Evolutionary conservation across 2,113 vertebrate genomes (phyloP), one percentile per base, ranked within the genome.

Genomic region (Ophthalmolycus amberensis): DNA sequence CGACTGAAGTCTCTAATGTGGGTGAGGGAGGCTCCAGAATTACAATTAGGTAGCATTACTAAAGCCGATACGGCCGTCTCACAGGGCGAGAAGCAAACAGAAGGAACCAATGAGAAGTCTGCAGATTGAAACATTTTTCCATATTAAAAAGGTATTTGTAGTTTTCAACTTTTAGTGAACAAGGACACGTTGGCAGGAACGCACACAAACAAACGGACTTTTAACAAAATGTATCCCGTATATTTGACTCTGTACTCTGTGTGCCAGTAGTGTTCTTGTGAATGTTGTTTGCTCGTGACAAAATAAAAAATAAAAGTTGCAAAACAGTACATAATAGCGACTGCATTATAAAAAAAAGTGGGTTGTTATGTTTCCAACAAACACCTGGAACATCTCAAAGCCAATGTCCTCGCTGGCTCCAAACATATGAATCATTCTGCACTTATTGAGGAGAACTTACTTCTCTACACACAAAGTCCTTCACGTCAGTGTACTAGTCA

Each of bases 1-100:
- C 81, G 83, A 86, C 67, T 84, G 65, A 84, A 73, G 84, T 68
- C 38, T 79, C 71, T 67, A 29, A 86, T 71, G 48, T 50, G 56
- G 29, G 20, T 75, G 75, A 34, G 10, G 54, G 46, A 29, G 42
- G 44, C 46, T 79, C 44, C 65, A 80, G 84, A 87, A 91, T 91
- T 71, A 75, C 66, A 90, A 87, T 89, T 56, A 88, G 56, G 73
- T n/a, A 38, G 63, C 73, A 50, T 22, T 37, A 52, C 15, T 75
- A 59, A 73, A 79, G 68, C 34, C 83, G 77, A 86, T 48, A 68
- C 71, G 29, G 20, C 66, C 71, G 75, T 52, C 22, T 37, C 22
- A 52, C 42, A 65, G 59, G 63, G 83, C 68, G 52, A 58, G 38
- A 75, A 64, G 58, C 38, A 58, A 64, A 72, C 7, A 0, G 50